phyloP scores from a whole-genome alignment of 2,888 invertebrate genomes.

The Saturnia pavonia region DNA sequence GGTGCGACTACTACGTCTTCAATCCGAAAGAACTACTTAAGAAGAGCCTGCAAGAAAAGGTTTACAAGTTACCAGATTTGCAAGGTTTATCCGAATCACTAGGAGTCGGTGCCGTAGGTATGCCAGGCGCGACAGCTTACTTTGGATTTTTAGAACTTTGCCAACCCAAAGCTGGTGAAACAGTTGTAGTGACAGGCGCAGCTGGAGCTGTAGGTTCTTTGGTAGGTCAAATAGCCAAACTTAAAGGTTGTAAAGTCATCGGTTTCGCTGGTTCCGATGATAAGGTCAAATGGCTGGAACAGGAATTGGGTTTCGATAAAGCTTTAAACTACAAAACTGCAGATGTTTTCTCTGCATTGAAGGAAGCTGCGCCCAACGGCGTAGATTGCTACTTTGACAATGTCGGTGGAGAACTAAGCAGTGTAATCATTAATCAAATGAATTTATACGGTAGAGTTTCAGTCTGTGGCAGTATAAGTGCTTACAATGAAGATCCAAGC shows the following conservation, averaged over 20 bases:
- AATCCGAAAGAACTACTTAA: conserved; percentile 21
- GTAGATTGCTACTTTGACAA: conserved; percentile 89
- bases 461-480: conserved; percentile 84
- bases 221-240: conserved; percentile 89
- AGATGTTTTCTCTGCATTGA: conserved; percentile 70
- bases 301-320: conserved; percentile 84
- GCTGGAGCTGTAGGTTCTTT: conserved; percentile 88
- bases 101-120: conserved; percentile 83
- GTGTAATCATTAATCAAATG: conserved; percentile 81
- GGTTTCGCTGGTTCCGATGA: conserved; percentile 87
- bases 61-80: conserved; percentile 76
- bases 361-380: conserved; percentile 77
- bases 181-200: conserved; percentile 86
- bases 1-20: conserved; percentile 37
- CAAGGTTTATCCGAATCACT: conserved; percentile 76
- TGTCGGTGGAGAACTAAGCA: conserved; percentile 84
- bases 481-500: conserved; percentile 69
- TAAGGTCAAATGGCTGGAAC: conserved; percentile 85
- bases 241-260: conserved; percentile 83
- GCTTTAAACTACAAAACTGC: conserved; percentile 86
- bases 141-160: conserved; percentile 87
- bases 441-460: conserved; percentile 79
- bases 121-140: conserved; percentile 87
- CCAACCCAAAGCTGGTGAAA: conserved; percentile 85
- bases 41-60: conserved; percentile 18